Evolutionary conservation across 2,888 invertebrate genomes (phyloP), one percentile per base, ranked within the genome.

Genomic region (Oxyteleia sp.): DNA sequence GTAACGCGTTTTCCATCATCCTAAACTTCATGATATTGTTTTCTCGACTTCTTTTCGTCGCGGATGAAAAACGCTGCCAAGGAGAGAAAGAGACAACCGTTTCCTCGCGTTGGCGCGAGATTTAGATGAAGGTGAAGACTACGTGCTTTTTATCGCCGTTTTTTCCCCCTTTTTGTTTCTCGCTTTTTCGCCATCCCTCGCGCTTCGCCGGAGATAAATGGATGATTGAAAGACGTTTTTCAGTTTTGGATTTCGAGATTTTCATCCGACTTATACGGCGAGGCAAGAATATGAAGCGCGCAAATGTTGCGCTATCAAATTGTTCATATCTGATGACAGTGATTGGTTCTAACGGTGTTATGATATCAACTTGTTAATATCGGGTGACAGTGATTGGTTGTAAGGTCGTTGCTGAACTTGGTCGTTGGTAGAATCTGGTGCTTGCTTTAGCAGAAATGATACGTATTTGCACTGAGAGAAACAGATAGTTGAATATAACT

Each of bases 81-180:
- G 15, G 4, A 18, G 4, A 18, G 16, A 26, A 13, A 59, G 43
- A 59, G 23, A 23, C 59, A 59, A 43, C 15, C 59, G 43, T 59
- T 59, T 59, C 23, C 23, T 13, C 43, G 43, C 15, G 59, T 59
- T 59, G 43, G 26, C 23, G 15, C 43, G 43, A 59, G 59, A 43
- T 59, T 59, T 29, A 41, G 43, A 59, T 59, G 26, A 41, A 59
- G 43, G 23, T 10, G 59, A 59, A 59, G 59, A 59, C 43, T 59
- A 43, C 43, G 59, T 38, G 20, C 35, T 57, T 57, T 23, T 57
- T 57, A 18, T 41, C 41, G 23, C 0, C 0, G 20, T 43, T 59
- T 43, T 16, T 59, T 23, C 8, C 13, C 18, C n/a, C 15, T 11
- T 32, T 32, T 32, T 29, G 53, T 32, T 32, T 10, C 11, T 29